Base-by-base conservation (phyloP, 2,113 vertebrate species). In the Lucifuga dentata region DNA sequence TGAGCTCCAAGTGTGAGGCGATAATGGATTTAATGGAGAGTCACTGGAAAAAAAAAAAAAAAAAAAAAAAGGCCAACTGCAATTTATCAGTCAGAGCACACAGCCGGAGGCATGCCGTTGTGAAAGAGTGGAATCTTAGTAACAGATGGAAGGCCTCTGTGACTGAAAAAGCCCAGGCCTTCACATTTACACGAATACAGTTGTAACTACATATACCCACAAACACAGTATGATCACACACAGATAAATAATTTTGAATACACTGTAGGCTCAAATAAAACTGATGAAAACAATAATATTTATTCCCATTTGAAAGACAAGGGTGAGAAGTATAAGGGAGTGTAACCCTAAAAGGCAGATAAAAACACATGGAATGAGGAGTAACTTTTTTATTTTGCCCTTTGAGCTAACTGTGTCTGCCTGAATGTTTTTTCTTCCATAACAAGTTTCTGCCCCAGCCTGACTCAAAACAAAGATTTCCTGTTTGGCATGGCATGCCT, bases 401-500 rank as follows among this genome's bases (percentile, higher is more conserved):
- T 66, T 70, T 71, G 61, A 62, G 50, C 50, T 62, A 48, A 62
- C 5, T 44, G 19, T 68, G 39, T 75, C 48, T 70, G 61, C 11
- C 40, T 76, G 44, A 65, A 46, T 76, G 62, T 63, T 67, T 76
- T 80, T 66, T 78, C n/a, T 74, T 83, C 49, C 79, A 68, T 49
- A 78, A 63, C 26, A 49, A 16, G 56, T 81, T 83, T 43, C 33
- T 79, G 19, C 56, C 48, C 23, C 44, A 61, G 46, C 11, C 61
- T 53, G 64, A 56, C 62, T 72, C 52, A 33, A 40, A 56, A 76
- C 69, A 60, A 21, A 73, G 53, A 62, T 69, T 80, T 89, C 75
- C 82, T 78, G 78, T 89, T 81, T 88, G 81, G 81, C 78, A 38
- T 40, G 21, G n/a, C 61, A 59, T 45, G 32, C 33, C 20, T 71